Evolutionary conservation across 2,888 invertebrate species (phyloP).

Genomic region (Limnephilus marmoratus): DNA sequence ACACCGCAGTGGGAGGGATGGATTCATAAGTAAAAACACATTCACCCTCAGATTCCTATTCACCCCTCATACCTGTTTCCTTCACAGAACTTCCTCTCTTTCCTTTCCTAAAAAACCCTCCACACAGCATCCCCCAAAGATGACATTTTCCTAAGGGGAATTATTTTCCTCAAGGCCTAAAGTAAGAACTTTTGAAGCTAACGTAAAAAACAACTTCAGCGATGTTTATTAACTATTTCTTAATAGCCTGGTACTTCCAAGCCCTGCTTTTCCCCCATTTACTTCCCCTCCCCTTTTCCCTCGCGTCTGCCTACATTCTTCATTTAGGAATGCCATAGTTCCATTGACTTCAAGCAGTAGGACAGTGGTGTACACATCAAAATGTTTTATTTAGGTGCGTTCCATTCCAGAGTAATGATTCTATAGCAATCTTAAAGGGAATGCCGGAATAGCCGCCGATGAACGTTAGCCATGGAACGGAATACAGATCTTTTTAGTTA

Average conservation of each 20-base stretch:
- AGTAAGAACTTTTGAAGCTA: too few relatives aligned
- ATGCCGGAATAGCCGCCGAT: neutral
- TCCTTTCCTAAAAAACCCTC: too few relatives aligned
- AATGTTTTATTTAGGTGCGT: neutral
- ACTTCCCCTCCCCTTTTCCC: neutral
- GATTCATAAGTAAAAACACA: too few relatives aligned
- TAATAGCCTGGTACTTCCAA: neutral
- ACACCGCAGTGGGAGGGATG: too few relatives aligned
- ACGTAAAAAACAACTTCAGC: too few relatives aligned
- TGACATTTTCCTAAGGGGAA: too few relatives aligned
- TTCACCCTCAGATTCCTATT: too few relatives aligned
- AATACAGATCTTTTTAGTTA: neutral
- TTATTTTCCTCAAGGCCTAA: too few relatives aligned
- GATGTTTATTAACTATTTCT: neutral
- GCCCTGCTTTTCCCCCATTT: neutral
- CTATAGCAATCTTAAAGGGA: neutral
- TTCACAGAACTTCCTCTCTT: too few relatives aligned
- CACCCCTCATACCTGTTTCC: too few relatives aligned
- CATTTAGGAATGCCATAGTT: neutral
- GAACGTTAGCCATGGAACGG: neutral
- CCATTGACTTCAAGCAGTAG: neutral
- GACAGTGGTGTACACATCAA: neutral
- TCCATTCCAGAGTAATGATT: neutral
- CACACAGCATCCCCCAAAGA: too few relatives aligned
- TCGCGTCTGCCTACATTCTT: neutral